These are phyloP conservation scores for Nothobranchius kuhntae DNA, from an alignment of 2,113 vertebrate genomes.

Conservation along the genomic window DNA sequence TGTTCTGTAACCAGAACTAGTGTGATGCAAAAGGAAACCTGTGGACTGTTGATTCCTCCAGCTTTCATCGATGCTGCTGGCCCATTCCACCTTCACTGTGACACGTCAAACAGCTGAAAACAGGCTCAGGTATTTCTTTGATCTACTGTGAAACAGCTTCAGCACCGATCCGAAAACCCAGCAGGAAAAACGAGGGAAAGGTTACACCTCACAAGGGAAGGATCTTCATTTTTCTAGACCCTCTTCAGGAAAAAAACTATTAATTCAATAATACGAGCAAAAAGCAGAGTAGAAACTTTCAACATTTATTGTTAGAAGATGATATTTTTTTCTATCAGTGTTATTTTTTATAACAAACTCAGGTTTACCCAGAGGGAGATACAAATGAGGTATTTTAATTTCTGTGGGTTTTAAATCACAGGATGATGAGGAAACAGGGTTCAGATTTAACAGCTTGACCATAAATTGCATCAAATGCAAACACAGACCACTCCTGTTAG, in stretches of 20 bases:
- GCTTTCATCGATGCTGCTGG: constrained; percentile 55
- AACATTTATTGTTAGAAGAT: constrained; percentile 13
- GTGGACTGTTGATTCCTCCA: constrained; percentile 23
- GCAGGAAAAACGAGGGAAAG: not conserved
- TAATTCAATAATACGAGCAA: not conserved
- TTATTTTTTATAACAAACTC: constrained; percentile 28
- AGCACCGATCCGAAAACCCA: constrained; percentile 19
- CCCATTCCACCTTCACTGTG: constrained; percentile 59
- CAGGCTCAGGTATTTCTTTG: constrained; percentile 79
- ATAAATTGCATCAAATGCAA: constrained; percentile 7
- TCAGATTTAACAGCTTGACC: constrained; percentile 25
- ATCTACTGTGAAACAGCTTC: constrained; percentile 77
- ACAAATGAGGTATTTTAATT: constrained; percentile 16
- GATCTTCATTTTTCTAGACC: no score
- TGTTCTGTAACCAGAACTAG: constrained; percentile 14
- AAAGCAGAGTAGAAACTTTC: not conserved
- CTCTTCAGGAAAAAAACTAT: no score
- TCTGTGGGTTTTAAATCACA: constrained; percentile 31
- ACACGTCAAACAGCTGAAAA: constrained; percentile 64
- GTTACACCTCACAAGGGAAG: not conserved
- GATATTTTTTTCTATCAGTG: constrained; percentile 8
- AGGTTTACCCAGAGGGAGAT: constrained; percentile 38
- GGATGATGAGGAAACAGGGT: constrained; percentile 52
- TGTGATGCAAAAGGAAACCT: constrained; percentile 30
- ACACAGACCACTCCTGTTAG: constrained; percentile 15